phyloP scores from a whole-genome alignment of 1,140 invertebrate genomes.

The Drosophila grimshawi region DNA sequence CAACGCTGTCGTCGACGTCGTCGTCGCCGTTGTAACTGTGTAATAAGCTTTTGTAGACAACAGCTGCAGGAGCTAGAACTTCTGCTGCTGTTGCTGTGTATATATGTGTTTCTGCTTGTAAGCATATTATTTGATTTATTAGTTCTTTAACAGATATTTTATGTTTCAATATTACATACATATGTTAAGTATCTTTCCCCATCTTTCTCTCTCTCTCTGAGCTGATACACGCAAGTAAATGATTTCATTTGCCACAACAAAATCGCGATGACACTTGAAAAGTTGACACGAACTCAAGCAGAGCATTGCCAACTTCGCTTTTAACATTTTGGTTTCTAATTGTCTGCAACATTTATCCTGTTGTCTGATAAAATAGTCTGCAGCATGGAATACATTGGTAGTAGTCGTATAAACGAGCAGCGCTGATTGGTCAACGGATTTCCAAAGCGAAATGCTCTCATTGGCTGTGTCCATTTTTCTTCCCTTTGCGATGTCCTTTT shows the following conservation, averaged over 20 bases:
- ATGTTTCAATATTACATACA: no score
- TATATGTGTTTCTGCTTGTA: slow-evolving; percentile 17
- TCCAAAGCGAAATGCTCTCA: slow-evolving; percentile 35
- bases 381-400: no score
- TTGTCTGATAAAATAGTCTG: not conserved
- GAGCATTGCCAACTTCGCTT: slow-evolving; percentile 21
- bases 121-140: slow-evolving; percentile 27
- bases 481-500: slow-evolving; percentile 33
- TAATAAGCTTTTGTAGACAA: slow-evolving; percentile 48
- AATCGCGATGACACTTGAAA: slow-evolving; percentile 10
- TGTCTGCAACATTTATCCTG: slow-evolving; percentile 66
- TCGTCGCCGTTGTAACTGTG: slow-evolving; percentile 68
- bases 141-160: no score
- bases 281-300: slow-evolving; percentile 10
- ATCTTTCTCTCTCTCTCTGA: not conserved
- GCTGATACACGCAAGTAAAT: slow-evolving; percentile 24
- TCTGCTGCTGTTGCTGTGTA: slow-evolving; percentile 9
- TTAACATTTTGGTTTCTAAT: slow-evolving; percentile 12
- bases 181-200: slow-evolving; percentile 10
- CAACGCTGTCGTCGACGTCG: slow-evolving; percentile 35
- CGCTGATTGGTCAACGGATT: slow-evolving; percentile 55
- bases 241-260: slow-evolving; percentile 21
- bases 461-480: slow-evolving; percentile 47
- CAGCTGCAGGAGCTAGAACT: slow-evolving; percentile 34
- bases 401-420: not conserved